Conservation (phyloP, 1,140 invertebrate genomes). For the Drosophila serrata region DNA sequence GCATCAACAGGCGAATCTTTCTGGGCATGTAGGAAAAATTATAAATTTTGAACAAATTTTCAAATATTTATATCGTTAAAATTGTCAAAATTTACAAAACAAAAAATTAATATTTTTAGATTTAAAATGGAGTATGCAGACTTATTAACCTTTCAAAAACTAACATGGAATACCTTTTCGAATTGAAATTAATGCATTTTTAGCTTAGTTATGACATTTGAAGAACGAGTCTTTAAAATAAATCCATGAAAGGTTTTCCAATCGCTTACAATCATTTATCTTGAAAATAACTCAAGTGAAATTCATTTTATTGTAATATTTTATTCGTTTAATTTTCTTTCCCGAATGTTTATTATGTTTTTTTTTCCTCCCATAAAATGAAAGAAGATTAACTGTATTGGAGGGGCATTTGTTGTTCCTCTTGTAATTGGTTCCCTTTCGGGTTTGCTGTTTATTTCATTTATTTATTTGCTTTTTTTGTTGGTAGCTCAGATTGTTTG, state of each 20-base stretch:
- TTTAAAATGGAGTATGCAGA: too few species aligned
- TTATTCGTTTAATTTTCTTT: constrained; percentile 3
- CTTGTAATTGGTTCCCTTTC: constrained; percentile 40
- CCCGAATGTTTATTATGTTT: constrained; percentile 8
- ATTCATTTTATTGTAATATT: constrained; percentile 5
- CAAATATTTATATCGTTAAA: too few species aligned
- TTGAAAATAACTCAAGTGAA: constrained; percentile 8
- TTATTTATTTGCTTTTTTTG: not conserved
- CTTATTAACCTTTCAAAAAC: too few species aligned
- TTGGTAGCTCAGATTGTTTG: constrained; percentile 33
- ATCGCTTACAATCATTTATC: not conserved
- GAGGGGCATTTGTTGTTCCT: constrained; percentile 26
- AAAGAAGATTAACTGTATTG: constrained; percentile 51
- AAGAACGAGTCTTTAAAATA: too few species aligned
- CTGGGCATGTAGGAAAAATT: too few species aligned
- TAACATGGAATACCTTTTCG: too few species aligned
- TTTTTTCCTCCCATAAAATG: not conserved
- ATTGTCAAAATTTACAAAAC: too few species aligned
- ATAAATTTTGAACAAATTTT: too few species aligned
- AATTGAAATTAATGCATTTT: too few species aligned
- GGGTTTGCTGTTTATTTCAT: constrained; percentile 15
- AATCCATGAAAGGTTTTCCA: not conserved
- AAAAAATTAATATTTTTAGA: too few species aligned
- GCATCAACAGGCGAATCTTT: too few species aligned
- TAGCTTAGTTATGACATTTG: too few species aligned